Evolutionary conservation across 2,888 invertebrate species (phyloP).

Genomic region (Pseudolycoriella hygida): DNA sequence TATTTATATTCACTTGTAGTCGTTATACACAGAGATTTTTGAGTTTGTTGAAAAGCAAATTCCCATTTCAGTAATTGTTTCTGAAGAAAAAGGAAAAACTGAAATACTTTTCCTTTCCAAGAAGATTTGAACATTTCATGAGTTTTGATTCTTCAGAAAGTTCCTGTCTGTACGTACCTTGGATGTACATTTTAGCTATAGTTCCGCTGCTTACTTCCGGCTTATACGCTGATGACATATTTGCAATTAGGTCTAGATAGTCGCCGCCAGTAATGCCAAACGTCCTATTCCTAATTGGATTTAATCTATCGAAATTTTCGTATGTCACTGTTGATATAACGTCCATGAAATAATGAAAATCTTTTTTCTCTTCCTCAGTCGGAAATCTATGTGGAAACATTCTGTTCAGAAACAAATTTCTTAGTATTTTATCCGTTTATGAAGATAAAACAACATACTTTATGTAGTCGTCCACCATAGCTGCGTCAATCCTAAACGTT

Average conservation of each 20-base stretch:
- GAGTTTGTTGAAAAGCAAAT: slow-evolving; percentile 52
- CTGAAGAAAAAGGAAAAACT: too few species aligned
- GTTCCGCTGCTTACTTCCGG: slow-evolving; percentile 38
- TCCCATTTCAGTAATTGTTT: slow-evolving; percentile 49
- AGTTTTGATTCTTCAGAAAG: too few species aligned
- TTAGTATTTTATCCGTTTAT: slow-evolving; percentile 3
- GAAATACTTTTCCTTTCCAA: too few species aligned
- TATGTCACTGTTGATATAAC: slow-evolving; percentile 39
- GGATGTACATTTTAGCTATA: slow-evolving; percentile 32
- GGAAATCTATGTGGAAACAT: slow-evolving; percentile 18
- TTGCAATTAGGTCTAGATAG: slow-evolving; percentile 37
- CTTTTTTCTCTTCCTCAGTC: slow-evolving; percentile 32
- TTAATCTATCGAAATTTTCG: slow-evolving; percentile 37
- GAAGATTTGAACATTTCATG: too few species aligned
- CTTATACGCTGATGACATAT: slow-evolving; percentile 33
- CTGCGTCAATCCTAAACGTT: slow-evolving; percentile 30
- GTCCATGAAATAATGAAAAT: slow-evolving; percentile 35
- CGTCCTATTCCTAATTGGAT: slow-evolving; percentile 28
- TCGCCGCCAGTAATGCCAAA: slow-evolving; percentile 34
- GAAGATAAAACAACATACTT: slow-evolving; percentile 23
- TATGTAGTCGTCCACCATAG: slow-evolving; percentile 35
- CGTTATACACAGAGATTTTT: slow-evolving; percentile 33
- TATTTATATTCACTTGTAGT: slow-evolving; percentile 22
- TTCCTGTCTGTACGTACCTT: too few species aligned
- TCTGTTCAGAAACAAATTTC: slow-evolving; percentile 10